phyloP scores from a whole-genome alignment of 2,888 invertebrate genomes.

The Thysanoteuthis rhombus region DNA sequence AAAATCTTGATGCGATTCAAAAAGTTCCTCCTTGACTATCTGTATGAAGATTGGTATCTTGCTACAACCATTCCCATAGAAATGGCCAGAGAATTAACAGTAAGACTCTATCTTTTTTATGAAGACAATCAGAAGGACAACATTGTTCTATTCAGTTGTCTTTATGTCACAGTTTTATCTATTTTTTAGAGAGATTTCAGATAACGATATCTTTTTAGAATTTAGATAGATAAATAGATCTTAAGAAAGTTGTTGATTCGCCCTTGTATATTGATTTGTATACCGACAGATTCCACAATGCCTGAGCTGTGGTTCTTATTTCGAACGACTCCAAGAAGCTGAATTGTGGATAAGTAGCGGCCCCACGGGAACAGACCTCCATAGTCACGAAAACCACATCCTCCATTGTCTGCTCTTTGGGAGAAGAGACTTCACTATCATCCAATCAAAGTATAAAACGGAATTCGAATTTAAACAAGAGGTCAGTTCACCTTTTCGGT shows the following conservation, averaged over 20 bases:
- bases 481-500: constrained; percentile 42
- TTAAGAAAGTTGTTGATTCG: neutral
- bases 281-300: constrained; percentile 54
- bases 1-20: constrained; percentile 54
- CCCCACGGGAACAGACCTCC: constrained; percentile 62
- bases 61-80: constrained; percentile 58
- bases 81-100: constrained; percentile 62
- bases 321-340: constrained; percentile 57
- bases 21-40: constrained; percentile 63
- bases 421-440: constrained; percentile 66
- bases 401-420: constrained; percentile 67
- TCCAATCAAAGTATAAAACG: constrained; percentile 55
- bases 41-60: constrained; percentile 65
- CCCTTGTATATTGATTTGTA: neutral
- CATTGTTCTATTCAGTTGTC: too few relatives aligned
- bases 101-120: constrained; percentile 39
- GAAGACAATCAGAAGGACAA: too few relatives aligned
- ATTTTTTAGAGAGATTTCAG: neutral
- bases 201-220: neutral
- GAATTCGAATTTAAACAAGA: constrained; percentile 49
- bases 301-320: constrained; percentile 59
- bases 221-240: neutral
- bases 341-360: constrained; percentile 68
- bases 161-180: neutral
- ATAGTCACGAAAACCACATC: constrained; percentile 66